These are phyloP conservation scores for Heterochromis multidens DNA, from an alignment of 2,113 vertebrate genomes.

Conservation along the genomic window DNA sequence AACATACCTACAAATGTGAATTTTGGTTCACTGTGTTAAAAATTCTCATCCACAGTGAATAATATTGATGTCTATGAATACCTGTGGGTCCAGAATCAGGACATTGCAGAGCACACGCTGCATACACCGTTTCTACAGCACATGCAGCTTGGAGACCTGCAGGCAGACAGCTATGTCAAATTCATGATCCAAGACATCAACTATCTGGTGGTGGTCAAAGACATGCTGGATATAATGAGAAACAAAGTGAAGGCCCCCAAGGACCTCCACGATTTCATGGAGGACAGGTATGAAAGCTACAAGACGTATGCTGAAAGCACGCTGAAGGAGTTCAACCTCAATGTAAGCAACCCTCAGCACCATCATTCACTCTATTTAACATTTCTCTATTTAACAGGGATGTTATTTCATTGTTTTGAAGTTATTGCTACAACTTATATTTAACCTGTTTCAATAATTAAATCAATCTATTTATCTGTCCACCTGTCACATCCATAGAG, in stretches of 20 bases:
- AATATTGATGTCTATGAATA: not conserved
- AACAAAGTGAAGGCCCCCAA: not conserved
- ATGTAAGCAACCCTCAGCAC: not conserved
- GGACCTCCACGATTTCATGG: not conserved
- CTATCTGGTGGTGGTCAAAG: not conserved
- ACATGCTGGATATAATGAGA: not conserved
- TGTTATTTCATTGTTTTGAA: not conserved
- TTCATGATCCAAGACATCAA: not conserved
- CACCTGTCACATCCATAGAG: not conserved
- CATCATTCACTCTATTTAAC: not conserved
- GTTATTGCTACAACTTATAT: not conserved
- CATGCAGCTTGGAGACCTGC: not conserved
- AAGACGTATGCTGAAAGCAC: not conserved
- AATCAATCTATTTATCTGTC: no score
- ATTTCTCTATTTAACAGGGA: not conserved
- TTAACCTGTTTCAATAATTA: not conserved
- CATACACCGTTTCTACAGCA: not conserved
- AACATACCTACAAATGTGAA: not conserved
- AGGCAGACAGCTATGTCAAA: not conserved
- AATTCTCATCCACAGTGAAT: not conserved
- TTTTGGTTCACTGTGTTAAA: not conserved
- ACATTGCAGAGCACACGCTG: not conserved
- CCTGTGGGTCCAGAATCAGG: not conserved
- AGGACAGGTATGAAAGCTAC: fast-evolving
- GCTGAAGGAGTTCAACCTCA: not conserved